These are phyloP conservation scores for Drosophila acutilabella DNA, from an alignment of 2,888 invertebrate genomes.

Conservation along the genomic window DNA sequence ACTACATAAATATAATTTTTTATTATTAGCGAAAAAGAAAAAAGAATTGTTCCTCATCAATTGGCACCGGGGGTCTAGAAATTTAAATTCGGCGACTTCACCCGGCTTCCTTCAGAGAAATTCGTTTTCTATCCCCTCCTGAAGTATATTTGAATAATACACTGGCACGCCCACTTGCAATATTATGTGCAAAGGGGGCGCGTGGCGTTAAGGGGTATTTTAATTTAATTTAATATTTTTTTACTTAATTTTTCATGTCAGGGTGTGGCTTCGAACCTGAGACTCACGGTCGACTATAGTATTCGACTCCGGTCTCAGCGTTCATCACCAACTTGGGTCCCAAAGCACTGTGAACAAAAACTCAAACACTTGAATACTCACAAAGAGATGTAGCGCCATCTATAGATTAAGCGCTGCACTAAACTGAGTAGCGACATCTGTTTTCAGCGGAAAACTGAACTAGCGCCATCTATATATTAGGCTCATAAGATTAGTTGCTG, in stretches of 20 bases:
- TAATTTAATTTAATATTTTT: background rate
- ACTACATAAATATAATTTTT: background rate
- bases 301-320: conserved; percentile 5
- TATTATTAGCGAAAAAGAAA: background rate
- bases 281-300: background rate
- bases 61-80: conserved; percentile 66
- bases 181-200: conserved; percentile 42
- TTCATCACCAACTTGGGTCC: conserved; percentile 4
- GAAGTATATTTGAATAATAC: conserved; percentile 33
- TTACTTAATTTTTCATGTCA: no score
- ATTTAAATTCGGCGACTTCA: conserved; percentile 52
- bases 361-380: background rate
- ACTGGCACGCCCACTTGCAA: conserved; percentile 57
- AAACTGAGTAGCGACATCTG: background rate
- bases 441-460: background rate
- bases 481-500: background rate
- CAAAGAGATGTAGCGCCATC: no score
- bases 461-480: background rate
- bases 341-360: accelerated
- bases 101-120: conserved; percentile 65
- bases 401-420: background rate
- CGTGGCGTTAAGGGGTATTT: conserved; percentile 53
- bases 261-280: background rate
- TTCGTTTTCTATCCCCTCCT: conserved; percentile 47
- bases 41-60: conserved; percentile 50